Evolutionary conservation across 2,888 invertebrate species (phyloP).

Genomic region (Lymantria dispar): DNA sequence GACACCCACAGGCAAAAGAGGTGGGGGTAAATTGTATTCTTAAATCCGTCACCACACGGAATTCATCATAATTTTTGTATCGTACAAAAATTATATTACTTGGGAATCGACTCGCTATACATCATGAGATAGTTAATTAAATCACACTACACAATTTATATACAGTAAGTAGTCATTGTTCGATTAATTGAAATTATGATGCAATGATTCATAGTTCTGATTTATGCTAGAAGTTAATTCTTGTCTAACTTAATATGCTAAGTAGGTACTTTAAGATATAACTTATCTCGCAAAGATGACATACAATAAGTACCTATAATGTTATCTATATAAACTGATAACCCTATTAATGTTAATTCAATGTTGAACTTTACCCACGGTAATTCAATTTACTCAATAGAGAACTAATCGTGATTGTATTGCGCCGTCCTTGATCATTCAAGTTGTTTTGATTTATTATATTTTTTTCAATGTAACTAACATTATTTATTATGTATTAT

Average conservation of each 20-base stretch:
- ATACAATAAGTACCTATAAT: constrained; percentile 16
- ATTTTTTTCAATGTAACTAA: constrained; percentile 3
- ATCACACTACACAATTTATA: too few relatives aligned
- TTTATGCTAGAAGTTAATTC: constrained; percentile 1
- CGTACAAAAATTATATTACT: too few relatives aligned
- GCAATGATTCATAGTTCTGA: constrained; percentile 7
- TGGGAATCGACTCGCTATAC: too few relatives aligned
- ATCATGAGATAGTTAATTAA: too few relatives aligned
- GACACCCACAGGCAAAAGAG: too few relatives aligned
- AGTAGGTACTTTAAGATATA: not conserved
- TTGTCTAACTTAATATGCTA: not conserved
- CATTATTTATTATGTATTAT: too few relatives aligned
- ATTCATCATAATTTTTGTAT: too few relatives aligned
- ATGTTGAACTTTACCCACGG: constrained; percentile 39
- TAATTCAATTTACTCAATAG: constrained; percentile 24
- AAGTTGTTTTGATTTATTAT: constrained; percentile 12
- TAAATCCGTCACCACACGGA: too few relatives aligned
- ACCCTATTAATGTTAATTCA: constrained; percentile 46
- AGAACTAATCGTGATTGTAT: constrained; percentile 35
- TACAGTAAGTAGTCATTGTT: too few relatives aligned
- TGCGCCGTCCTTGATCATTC: constrained; percentile 11
- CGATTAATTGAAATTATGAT: not conserved
- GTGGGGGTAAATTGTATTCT: too few relatives aligned
- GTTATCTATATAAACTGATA: constrained; percentile 39
- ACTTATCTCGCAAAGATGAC: constrained; percentile 4